A percentile compares a stretch with the other conserved stretches of the same genome.
phyloP scores from a whole-genome alignment of 2,797 vertebrate genomes.

The Protosalanx chinensis region DNA sequence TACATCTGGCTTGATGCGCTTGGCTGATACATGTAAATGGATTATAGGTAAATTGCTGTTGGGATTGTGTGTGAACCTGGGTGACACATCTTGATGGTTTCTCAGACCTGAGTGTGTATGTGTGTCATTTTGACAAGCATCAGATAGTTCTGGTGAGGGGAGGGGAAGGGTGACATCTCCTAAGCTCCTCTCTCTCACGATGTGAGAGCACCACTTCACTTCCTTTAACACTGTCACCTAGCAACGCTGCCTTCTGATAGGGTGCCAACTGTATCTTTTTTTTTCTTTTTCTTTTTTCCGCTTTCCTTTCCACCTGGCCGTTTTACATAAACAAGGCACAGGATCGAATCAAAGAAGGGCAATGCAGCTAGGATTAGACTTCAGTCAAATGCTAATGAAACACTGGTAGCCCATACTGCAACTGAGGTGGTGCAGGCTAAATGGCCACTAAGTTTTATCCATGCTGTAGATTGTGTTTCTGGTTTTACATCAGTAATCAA shows the following conservation, averaged over 20 bases:
- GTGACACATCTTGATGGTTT: neutral
- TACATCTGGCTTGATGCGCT: neutral
- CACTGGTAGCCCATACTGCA: neutral
- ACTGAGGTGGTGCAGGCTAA: neutral
- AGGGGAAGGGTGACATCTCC: neutral
- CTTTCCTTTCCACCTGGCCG: constrained; percentile 52
- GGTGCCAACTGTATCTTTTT: constrained; percentile 53
- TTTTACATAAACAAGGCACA: constrained; percentile 52
- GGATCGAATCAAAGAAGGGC: constrained; percentile 45
- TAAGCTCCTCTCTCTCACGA: constrained; percentile 13
- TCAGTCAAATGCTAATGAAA: constrained; percentile 45
- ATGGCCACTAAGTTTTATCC: neutral
- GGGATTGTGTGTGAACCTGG: neutral
- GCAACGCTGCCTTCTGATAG: constrained; percentile 68
- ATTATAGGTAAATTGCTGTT: neutral
- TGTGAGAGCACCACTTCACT: constrained; percentile 60
- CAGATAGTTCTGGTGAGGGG: neutral
- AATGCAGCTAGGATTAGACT: constrained; percentile 33
- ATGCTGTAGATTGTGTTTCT: neutral
- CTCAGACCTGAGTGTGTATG: neutral
- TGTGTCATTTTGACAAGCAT: neutral
- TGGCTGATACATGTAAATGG: neutral
- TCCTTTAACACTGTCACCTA: constrained; percentile 71
- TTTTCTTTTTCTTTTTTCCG: constrained; percentile 42
- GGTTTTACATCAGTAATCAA: neutral